Percentiles rank a stretch among this genome's conserved stretches.
phyloP scores from a whole-genome alignment of 2,113 vertebrate species.

The Pygoscelis antarcticus region DNA sequence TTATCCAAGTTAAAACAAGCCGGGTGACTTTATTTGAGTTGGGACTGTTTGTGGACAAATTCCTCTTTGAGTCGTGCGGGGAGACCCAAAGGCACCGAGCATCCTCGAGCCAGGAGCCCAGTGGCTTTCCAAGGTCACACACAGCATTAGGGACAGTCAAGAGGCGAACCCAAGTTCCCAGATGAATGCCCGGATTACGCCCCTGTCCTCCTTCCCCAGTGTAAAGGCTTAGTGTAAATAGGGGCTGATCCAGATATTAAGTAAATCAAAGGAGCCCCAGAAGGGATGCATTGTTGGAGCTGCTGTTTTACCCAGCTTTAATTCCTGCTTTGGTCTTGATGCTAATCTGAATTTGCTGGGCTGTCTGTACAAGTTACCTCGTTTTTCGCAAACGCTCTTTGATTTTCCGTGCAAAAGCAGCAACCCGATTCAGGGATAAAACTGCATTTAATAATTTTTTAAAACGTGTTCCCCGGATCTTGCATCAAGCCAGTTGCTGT shows the following conservation, averaged over 20 bases:
- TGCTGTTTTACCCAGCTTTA: neutral
- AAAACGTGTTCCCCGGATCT: neutral
- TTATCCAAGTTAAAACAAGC: neutral
- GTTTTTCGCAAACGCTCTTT: neutral
- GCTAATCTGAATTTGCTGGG: constrained; percentile 1
- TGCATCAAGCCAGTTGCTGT: neutral
- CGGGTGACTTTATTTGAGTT: neutral
- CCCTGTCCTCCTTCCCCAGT: neutral
- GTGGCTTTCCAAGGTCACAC: neutral
- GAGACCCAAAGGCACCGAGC: neutral
- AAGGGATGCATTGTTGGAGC: neutral
- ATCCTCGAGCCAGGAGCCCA: neutral
- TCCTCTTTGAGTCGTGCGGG: neutral
- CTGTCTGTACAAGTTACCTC: neutral
- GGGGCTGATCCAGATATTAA: neutral
- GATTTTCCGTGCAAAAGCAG: neutral
- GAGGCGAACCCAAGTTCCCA: neutral
- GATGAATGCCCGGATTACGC: fast-evolving
- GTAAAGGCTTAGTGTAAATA: neutral
- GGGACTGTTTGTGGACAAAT: neutral
- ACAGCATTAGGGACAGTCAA: fast-evolving
- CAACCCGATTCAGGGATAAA: neutral
- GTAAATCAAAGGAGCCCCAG: neutral
- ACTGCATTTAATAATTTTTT: neutral
- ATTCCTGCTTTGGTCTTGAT: constrained; percentile 3